Evolutionary conservation across 2,888 invertebrate species (phyloP), one percentile per base, ranked within the genome.

Genomic region (Prosapia bicincta): DNA sequence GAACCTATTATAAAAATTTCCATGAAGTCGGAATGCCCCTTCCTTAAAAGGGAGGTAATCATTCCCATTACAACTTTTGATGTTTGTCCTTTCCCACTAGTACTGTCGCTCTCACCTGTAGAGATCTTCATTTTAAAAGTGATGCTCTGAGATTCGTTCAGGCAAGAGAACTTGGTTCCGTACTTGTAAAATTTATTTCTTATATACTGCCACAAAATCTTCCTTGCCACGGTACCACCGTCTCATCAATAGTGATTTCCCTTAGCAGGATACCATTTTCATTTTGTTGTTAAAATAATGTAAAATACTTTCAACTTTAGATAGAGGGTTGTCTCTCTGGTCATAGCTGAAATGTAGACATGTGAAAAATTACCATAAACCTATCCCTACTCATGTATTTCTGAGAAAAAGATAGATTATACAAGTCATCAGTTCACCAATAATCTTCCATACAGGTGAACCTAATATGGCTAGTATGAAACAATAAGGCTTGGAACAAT

Each of bases 381-480:
- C 70, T 32, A 10, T 75, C 71, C 1, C 71, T 66, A 24, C 67
- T 23, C 71, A 71, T 75, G 26, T 71, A 43, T 0, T 69, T 0
- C 25, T 24, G 66, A 71, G 67, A 75, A 66, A 30, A 30, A 67
- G 67, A 26, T 66, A n/a, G n/a, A n/a, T n/a, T 71, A 66, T 23
- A 74, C 69, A 66, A 75, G 71, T 25, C 30, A 32, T 26, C 23
- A 66, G 20, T 66, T 75, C 67, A 71, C 67, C 71, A 75, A 71
- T 71, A 75, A 26, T 75, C 70, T 9, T 54, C 23, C 13, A 74
- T 30, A 38, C 20, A 23, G 13, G 28, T 66, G 20, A 71, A 25
- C 67, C 26, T 67, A 28, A 71, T 43, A 10, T 38, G 71, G 20
- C 30, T 71, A 65, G 70, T 74, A 32, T 75, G 75, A 32, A 75